Percentiles rank a stretch among this genome's conserved stretches.
Conservation (phyloP, 2,113 vertebrate species). For the Rhea pennata region DNA sequence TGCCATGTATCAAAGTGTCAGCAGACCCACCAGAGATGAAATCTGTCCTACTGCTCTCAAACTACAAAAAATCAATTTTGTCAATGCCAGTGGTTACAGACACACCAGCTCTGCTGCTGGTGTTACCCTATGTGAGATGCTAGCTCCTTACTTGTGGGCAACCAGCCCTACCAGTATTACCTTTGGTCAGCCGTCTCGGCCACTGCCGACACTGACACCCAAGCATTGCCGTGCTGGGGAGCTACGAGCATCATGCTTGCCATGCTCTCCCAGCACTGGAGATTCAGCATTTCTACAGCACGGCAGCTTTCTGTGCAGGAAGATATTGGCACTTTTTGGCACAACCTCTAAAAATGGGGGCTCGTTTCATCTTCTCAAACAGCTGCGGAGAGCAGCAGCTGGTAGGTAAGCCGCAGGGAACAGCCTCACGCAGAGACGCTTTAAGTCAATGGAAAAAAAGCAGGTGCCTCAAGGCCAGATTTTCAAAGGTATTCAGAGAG, state of each 20-base stretch:
- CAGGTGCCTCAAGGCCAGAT: neutral
- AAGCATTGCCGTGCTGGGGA: fast-evolving
- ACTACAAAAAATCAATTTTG: slow-evolving; percentile 8
- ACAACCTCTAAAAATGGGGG: neutral
- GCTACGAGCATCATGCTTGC: fast-evolving
- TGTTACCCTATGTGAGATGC: fast-evolving
- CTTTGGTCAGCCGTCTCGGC: neutral
- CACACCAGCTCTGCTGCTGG: neutral
- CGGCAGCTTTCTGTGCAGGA: neutral
- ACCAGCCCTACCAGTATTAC: fast-evolving
- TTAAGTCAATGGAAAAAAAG: neutral
- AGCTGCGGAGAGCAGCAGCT: slow-evolving; percentile 3
- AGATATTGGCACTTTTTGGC: neutral
- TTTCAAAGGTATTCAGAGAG: neutral
- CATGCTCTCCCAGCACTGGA: fast-evolving
- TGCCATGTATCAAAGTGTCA: slow-evolving; percentile 77
- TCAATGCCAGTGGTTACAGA: neutral
- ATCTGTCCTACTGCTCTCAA: slow-evolving; percentile 64
- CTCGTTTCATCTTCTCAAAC: neutral
- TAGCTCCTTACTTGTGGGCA: neutral
- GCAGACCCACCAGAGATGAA: slow-evolving; percentile 69
- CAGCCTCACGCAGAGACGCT: neutral
- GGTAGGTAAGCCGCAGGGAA: neutral
- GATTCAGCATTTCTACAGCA: neutral
- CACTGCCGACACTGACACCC: neutral